phyloP scores from a whole-genome alignment of 1,140 invertebrate genomes.

The Lineus longissimus region DNA sequence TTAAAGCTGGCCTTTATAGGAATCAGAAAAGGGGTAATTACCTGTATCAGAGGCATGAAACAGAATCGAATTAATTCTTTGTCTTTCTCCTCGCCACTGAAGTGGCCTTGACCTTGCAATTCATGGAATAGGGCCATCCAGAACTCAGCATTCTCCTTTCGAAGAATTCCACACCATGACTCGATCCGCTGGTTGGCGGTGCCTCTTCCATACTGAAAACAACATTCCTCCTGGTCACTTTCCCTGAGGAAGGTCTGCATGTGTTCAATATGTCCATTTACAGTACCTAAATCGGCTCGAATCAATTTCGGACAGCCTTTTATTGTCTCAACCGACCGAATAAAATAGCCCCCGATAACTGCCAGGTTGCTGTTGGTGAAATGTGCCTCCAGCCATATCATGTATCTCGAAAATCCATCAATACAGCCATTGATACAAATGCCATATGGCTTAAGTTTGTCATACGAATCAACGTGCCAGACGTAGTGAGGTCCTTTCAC shows the following conservation, averaged over 20 bases:
- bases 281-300: slow-evolving; percentile 31
- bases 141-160: slow-evolving; percentile 13
- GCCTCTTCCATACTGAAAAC: slow-evolving; percentile 1
- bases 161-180: slow-evolving; percentile 19
- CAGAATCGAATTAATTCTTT: slow-evolving; percentile 17
- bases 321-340: slow-evolving; percentile 17
- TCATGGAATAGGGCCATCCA: slow-evolving; percentile 10
- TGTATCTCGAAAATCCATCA: slow-evolving; percentile 35
- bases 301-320: slow-evolving; percentile 22
- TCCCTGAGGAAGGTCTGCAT: slow-evolving; percentile 12
- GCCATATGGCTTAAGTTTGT: slow-evolving; percentile 41
- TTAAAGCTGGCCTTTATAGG: no score
- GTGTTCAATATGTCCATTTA: slow-evolving; percentile 20
- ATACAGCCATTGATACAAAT: slow-evolving; percentile 34
- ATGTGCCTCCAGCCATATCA: slow-evolving; percentile 34
- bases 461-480: slow-evolving; percentile 40
- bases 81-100: slow-evolving; percentile 15
- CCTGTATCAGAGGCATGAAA: slow-evolving; percentile 15
- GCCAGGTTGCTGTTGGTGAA: slow-evolving; percentile 32
- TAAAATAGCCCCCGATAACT: slow-evolving; percentile 26
- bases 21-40: background rate
- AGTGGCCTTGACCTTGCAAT: slow-evolving; percentile 11
- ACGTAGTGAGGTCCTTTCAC: slow-evolving; percentile 28
- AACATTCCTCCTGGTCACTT: background rate
- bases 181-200: slow-evolving; percentile 19